Evolutionary conservation across 2,888 invertebrate genomes (phyloP), one percentile per base, ranked within the genome.

Genomic region (Anarsia innoxiella): DNA sequence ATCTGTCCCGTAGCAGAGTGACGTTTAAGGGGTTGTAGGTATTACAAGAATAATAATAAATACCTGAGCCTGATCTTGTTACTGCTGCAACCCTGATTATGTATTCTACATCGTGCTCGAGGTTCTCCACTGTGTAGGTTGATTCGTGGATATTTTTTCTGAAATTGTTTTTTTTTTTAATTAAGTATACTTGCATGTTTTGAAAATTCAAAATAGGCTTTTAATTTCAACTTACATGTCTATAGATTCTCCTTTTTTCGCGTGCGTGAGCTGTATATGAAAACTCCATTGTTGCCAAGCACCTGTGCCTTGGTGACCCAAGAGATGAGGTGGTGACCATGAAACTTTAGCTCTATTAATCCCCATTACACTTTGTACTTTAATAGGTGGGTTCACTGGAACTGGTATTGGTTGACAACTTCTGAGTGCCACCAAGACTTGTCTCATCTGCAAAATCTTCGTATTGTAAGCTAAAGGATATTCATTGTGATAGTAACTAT

Each of bases 361-460:
- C 1, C 93, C 93, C 69, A 96, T 90, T 40, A 97, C 87, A 12
- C 93, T 95, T 69, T 95, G 93, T 1, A 97, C 87, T 1, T 88
- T 87, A 1, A 89, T 88, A 0, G 96, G 96, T 1, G 93, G 91
- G 58, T 91, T 91, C 0, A 92, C 89, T 1, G 94, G 93, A 23
- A 92, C 88, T 0, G 94, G 93, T 42, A 90, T 87, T 0, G 95
- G 95, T 66, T 96, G 93, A 44, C 90, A 89, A 46, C 89, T 89
- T 11, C 90, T 87, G 41, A 91, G 84, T 41, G 91, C 89, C 4
- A 85, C 84, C 23, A 86, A 49, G 8, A 82, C 82, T 49, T 80
- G 79, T 32, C 67, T 61, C 1, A 77, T 78, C 12, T 68, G 67
- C 37, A 82, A 65, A 2, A 56, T 51, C 41, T 71, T 78, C 2